phyloP scores from a whole-genome alignment of 1,140 invertebrate genomes.

The Camponotus vicinus region DNA sequence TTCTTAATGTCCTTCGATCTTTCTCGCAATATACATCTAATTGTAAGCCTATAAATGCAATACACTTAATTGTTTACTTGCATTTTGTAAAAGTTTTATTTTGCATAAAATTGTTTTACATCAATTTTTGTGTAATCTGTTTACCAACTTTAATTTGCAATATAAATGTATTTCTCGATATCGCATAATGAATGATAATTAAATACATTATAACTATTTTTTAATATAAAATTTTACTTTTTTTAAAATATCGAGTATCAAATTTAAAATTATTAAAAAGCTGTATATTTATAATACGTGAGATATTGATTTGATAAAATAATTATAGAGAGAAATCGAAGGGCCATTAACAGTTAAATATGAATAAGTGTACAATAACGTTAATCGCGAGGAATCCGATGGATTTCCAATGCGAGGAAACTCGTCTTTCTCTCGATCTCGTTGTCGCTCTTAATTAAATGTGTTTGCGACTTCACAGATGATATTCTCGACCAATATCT shows the following conservation, averaged over 20 bases:
- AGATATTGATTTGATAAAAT: slow-evolving; percentile 3
- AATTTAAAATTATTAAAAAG: too few relatives aligned
- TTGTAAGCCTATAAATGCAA: neutral
- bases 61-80: neutral
- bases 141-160: slow-evolving; percentile 8
- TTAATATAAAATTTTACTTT: neutral
- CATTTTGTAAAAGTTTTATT: neutral
- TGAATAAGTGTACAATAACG: slow-evolving; percentile 66
- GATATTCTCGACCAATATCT: slow-evolving; percentile 82
- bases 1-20: slow-evolving; percentile 65
- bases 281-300: too few relatives aligned
- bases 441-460: slow-evolving; percentile 54
- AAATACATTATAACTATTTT: neutral
- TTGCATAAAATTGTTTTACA: neutral
- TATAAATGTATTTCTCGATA: neutral
- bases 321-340: slow-evolving; percentile 48
- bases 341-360: slow-evolving; percentile 55
- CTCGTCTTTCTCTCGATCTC: slow-evolving; percentile 24
- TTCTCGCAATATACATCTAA: neutral
- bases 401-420: slow-evolving; percentile 46
- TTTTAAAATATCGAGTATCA: neutral
- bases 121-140: neutral
- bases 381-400: slow-evolving; percentile 33
- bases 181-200: neutral
- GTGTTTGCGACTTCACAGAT: slow-evolving; percentile 63